phyloP scores from a whole-genome alignment of 1,140 invertebrate species.

The Paramacrobiotus metropolitanus region DNA sequence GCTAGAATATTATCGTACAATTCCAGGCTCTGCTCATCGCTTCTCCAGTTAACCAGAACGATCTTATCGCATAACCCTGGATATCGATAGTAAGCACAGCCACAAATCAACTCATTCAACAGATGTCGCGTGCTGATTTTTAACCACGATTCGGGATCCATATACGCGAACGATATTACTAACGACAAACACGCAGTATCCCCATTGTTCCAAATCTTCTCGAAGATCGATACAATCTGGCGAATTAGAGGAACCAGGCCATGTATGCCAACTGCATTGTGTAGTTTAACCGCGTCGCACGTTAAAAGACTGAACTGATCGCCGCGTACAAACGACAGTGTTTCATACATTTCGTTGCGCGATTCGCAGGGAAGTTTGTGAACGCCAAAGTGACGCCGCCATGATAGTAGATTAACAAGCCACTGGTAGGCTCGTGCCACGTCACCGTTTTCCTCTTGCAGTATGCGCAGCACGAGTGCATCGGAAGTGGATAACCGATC shows the following conservation, averaged over 20 bases:
- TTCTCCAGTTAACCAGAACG: background rate
- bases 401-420: background rate
- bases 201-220: background rate
- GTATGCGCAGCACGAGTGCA: background rate
- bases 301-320: too few species aligned
- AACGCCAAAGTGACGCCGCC: background rate
- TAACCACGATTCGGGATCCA: background rate
- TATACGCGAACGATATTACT: background rate
- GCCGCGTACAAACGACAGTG: too few species aligned
- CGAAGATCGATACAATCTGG: background rate
- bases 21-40: background rate
- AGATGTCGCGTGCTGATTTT: background rate
- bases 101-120: constrained; percentile 4
- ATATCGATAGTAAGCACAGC: background rate
- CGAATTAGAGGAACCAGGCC: background rate
- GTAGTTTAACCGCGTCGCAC: background rate
- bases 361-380: background rate
- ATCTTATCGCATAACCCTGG: background rate
- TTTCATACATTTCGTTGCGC: background rate
- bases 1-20: background rate
- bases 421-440: background rate
- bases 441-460: background rate
- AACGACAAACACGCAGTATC: background rate
- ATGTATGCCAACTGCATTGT: background rate
- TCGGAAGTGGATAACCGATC: background rate